These are phyloP conservation scores for Mylabris sibirica DNA, from an alignment of 2,888 invertebrate genomes.

Conservation along the genomic window DNA sequence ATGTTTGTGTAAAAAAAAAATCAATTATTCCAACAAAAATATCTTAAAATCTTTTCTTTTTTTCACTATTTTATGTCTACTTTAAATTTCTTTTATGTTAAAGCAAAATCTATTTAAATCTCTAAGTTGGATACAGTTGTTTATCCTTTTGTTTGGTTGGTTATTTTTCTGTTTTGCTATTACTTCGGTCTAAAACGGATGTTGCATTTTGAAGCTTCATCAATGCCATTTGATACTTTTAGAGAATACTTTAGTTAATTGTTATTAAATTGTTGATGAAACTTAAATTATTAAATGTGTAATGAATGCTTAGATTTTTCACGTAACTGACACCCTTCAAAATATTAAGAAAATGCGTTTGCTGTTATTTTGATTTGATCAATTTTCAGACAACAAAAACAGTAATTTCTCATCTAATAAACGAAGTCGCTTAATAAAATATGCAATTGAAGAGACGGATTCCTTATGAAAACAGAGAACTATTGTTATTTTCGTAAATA, in stretches of 20 bases:
- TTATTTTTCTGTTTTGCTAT: background rate
- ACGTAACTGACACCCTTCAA: no score
- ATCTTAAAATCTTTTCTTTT: background rate
- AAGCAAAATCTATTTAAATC: constrained; percentile 7
- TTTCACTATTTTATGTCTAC: constrained; percentile 29
- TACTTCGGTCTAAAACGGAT: background rate
- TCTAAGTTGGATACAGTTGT: background rate
- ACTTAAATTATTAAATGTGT: background rate
- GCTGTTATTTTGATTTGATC: no score
- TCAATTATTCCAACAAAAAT: background rate
- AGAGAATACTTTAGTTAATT: background rate
- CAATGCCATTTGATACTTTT: background rate
- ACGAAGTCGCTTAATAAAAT: no score
- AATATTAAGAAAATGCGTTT: no score
- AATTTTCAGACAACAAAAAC: no score
- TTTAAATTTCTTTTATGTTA: constrained; percentile 20
- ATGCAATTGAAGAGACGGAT: no score
- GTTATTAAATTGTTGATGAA: background rate
- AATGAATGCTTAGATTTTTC: background rate
- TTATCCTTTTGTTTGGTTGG: background rate
- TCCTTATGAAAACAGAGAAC: no score
- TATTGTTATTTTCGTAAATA: no score
- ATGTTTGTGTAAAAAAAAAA: background rate
- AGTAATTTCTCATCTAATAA: no score
- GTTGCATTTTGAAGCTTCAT: background rate